A percentile compares a stretch with the other conserved stretches of the same genome.
Evolutionary conservation across 1,140 invertebrate genomes (phyloP).

Genomic region (Aphidius gifuensis): DNA sequence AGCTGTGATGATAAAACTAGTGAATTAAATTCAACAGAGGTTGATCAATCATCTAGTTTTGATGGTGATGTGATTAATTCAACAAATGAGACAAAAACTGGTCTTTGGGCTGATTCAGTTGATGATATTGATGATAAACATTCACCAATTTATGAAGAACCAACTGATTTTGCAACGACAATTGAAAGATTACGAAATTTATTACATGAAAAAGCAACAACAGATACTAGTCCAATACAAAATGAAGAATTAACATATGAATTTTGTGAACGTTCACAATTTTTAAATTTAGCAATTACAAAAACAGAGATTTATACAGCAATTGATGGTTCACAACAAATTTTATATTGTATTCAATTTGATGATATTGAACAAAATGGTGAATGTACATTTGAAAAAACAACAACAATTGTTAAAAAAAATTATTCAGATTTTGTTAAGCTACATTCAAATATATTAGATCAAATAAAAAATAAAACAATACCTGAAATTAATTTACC

Average conservation of each 20-base stretch:
- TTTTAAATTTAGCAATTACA: conserved; percentile 45
- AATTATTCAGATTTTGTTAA: conserved; percentile 48
- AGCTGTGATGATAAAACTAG: too few species aligned
- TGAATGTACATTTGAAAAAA: conserved; percentile 46
- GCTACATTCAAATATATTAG: conserved; percentile 43
- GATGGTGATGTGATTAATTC: background rate
- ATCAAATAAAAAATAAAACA: conserved; percentile 26
- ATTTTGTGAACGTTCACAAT: conserved; percentile 40
- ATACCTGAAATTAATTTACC: conserved; percentile 44
- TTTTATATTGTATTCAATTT: conserved; percentile 52
- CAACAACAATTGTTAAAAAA: conserved; percentile 45
- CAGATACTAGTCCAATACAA: conserved; percentile 44
- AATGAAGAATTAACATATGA: conserved; percentile 46
- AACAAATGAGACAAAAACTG: conserved; percentile 25
- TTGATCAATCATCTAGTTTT: too few species aligned
- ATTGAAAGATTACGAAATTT: conserved; percentile 69
- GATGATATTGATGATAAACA: conserved; percentile 42
- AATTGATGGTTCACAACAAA: conserved; percentile 46
- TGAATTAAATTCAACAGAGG: too few species aligned
- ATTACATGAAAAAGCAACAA: conserved; percentile 62
- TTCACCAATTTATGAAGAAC: conserved; percentile 67
- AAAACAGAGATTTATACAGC: conserved; percentile 49
- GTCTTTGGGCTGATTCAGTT: conserved; percentile 42
- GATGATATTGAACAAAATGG: conserved; percentile 49
- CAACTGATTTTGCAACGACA: conserved; percentile 68